A percentile compares a stretch with the other conserved stretches of the same genome.
Evolutionary conservation across 2,888 invertebrate genomes (phyloP).

Genomic region (Macrophya annulata): DNA sequence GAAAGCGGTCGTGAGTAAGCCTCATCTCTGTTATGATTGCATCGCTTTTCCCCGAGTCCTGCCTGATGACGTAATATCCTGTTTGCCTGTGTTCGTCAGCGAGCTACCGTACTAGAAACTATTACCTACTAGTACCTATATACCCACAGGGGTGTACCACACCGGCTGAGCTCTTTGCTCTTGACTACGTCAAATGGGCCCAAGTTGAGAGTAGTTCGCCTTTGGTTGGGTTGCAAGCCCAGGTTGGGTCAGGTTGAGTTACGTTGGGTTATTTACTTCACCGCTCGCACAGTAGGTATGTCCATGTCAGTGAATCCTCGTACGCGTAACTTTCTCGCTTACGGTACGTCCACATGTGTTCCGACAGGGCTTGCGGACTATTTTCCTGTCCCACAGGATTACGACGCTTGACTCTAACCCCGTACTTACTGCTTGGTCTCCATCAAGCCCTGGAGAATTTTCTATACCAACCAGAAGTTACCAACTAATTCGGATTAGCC

Average conservation of each 20-base stretch:
- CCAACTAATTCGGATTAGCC: constrained; percentile 10
- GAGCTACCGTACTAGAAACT: constrained; percentile 40
- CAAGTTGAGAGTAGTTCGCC: background rate
- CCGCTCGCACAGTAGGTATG: background rate
- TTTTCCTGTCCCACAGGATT: constrained; percentile 14
- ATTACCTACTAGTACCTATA: constrained; percentile 25
- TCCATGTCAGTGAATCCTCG: constrained; percentile 32
- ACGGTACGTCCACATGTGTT: constrained; percentile 27
- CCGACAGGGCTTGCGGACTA: constrained; percentile 14
- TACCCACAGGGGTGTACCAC: constrained; percentile 21
- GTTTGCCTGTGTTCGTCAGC: constrained; percentile 35
- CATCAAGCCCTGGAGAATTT: constrained; percentile 1
- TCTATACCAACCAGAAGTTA: background rate
- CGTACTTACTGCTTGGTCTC: constrained; percentile 12
- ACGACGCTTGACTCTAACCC: constrained; percentile 2
- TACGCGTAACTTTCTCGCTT: constrained; percentile 20
- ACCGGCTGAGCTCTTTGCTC: background rate
- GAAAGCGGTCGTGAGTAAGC: background rate
- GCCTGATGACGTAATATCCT: constrained; percentile 53
- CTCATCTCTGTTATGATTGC: constrained; percentile 47
- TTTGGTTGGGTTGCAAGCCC: background rate
- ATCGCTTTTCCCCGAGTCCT: constrained; percentile 38
- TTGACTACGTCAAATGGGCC: constrained; percentile 17
- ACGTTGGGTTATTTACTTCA: constrained; percentile 25
- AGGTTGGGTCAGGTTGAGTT: constrained; percentile 34